phyloP scores from a whole-genome alignment of 1,140 invertebrate species.

The Tribolium castaneum region DNA sequence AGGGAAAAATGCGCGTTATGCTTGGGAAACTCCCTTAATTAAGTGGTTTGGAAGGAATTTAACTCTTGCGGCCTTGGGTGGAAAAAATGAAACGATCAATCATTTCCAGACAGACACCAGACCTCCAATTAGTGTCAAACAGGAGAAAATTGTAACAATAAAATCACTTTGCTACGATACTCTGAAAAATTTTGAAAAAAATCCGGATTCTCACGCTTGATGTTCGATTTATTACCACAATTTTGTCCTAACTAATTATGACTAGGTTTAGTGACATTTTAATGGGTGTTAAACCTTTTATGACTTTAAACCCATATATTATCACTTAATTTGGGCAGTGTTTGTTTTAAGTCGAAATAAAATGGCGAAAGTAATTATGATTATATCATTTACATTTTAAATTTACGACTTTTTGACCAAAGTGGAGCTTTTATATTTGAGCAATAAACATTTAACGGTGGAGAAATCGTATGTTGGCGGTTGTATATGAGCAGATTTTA shows the following conservation, averaged over 20 bases:
- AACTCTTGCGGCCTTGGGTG: not conserved
- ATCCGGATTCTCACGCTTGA: not conserved
- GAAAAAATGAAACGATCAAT: not conserved
- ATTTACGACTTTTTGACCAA: not conserved
- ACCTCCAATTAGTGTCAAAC: slow-evolving; percentile 5
- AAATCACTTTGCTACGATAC: not conserved
- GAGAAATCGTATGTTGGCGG: not conserved
- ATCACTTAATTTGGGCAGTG: not conserved
- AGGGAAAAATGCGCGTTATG: not conserved
- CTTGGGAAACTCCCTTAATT: slow-evolving; percentile 3
- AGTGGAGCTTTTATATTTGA: not conserved
- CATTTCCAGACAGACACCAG: not conserved
- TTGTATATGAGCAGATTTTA: not conserved
- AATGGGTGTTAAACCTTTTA: not conserved
- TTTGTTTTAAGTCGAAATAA: not conserved
- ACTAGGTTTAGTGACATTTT: not conserved
- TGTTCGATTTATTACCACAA: not conserved
- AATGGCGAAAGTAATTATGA: not conserved
- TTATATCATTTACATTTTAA: not conserved
- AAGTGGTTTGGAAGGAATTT: not conserved
- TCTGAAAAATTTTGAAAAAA: too few species aligned
- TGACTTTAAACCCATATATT: not conserved
- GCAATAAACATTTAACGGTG: not conserved
- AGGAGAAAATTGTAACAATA: not conserved
- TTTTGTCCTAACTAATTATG: not conserved